A percentile compares a stretch with the other conserved stretches of the same genome.
Evolutionary conservation across 2,113 vertebrate genomes (phyloP).

Genomic region (Eclectus roratus): DNA sequence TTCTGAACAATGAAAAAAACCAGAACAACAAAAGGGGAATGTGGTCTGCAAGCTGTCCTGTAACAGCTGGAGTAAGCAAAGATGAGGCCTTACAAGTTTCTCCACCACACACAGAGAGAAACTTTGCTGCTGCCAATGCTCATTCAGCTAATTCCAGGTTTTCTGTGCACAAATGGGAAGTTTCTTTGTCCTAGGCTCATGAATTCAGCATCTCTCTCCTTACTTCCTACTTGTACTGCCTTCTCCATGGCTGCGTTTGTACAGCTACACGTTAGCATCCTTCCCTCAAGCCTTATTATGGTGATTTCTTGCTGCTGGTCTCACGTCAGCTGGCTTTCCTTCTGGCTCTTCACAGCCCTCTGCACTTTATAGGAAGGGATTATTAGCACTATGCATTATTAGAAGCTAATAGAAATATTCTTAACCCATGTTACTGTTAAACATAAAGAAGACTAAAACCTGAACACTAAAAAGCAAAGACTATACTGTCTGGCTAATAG

Average conservation of each 20-base stretch:
- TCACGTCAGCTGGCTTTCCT: neutral
- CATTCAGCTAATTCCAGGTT: neutral
- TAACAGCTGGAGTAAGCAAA: neutral
- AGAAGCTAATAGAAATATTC: constrained; percentile 15
- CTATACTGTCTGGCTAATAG: neutral
- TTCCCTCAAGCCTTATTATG: neutral
- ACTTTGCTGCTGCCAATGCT: neutral
- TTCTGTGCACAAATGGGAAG: neutral
- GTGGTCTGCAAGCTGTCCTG: neutral
- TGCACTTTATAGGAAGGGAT: neutral
- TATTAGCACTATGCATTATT: neutral
- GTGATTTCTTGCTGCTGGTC: neutral
- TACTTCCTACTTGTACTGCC: neutral
- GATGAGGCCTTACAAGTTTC: neutral
- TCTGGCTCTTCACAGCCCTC: neutral
- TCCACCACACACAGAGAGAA: neutral
- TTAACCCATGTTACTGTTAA: neutral
- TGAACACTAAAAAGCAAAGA: neutral
- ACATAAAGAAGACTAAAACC: neutral
- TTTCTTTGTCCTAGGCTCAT: neutral
- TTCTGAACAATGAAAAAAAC: neutral
- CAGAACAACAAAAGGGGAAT: neutral
- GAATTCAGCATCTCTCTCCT: neutral
- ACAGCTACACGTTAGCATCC: neutral
- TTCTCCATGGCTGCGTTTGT: neutral